Conservation (phyloP, 2,888 invertebrate species). For the Abscondita cerata region DNA sequence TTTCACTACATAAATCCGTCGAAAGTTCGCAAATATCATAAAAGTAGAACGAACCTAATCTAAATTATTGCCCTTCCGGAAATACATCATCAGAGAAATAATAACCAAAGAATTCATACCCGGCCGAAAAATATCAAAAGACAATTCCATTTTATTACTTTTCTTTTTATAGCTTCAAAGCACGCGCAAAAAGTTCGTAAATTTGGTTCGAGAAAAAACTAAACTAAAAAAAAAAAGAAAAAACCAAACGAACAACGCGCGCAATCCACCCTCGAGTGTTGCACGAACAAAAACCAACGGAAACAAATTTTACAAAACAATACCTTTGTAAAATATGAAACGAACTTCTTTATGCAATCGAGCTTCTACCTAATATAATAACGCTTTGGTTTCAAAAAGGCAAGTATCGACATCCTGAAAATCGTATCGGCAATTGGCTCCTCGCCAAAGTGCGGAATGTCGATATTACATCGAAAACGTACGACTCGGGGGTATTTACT, state of each 20-base stretch:
- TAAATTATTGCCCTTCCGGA: conserved; percentile 31
- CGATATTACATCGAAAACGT: conserved; percentile 31
- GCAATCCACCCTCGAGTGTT: conserved; percentile 27
- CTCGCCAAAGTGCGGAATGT: conserved; percentile 29
- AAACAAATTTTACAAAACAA: conserved; percentile 30
- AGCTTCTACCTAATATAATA: conserved; percentile 32
- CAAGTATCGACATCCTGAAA: conserved; percentile 31
- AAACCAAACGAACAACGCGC: conserved; percentile 27
- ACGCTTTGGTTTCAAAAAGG: conserved; percentile 34
- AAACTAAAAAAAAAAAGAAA: conserved; percentile 33
- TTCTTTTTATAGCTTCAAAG: conserved; percentile 42
- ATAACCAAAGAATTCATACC: conserved; percentile 35
- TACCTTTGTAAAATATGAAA: conserved; percentile 28
- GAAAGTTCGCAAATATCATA: conserved; percentile 34
- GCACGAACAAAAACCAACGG: conserved; percentile 27
- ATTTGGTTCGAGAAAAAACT: conserved; percentile 28
- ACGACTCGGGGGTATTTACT: conserved; percentile 33
- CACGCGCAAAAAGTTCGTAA: conserved; percentile 38
- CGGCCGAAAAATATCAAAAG: conserved; percentile 39
- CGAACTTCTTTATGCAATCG: conserved; percentile 30
- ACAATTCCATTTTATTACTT: conserved; percentile 42
- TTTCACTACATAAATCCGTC: conserved; percentile 36
- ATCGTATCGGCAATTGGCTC: conserved; percentile 30
- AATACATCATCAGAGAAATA: conserved; percentile 35
- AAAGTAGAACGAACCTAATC: conserved; percentile 34